These are phyloP conservation scores for Trachurus trachurus DNA, from an alignment of 2,797 vertebrate genomes.

Conservation along the genomic window DNA sequence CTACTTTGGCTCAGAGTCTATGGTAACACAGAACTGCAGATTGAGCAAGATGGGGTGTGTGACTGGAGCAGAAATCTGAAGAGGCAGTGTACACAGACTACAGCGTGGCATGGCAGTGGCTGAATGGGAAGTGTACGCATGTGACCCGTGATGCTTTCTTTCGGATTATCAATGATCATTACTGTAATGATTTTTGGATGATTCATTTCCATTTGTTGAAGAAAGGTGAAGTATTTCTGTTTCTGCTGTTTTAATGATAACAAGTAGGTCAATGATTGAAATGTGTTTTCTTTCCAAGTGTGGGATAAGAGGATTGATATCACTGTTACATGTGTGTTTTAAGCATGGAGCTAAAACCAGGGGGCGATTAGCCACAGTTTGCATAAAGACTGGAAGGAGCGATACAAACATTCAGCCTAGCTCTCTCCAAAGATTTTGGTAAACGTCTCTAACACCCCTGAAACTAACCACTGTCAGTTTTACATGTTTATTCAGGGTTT, in stretches of 20 bases:
- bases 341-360: background rate
- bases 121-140: constrained; percentile 31
- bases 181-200: background rate
- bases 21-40: constrained; percentile 65
- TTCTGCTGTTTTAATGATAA: background rate
- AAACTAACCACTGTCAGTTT: background rate
- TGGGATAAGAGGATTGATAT: background rate
- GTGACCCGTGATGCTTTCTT: constrained; percentile 5
- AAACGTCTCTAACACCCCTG: background rate
- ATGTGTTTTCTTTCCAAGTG: background rate
- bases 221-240: background rate
- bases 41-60: constrained; percentile 28
- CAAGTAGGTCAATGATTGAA: background rate
- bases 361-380: background rate
- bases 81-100: constrained; percentile 39
- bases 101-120: constrained; percentile 24
- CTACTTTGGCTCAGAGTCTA: constrained; percentile 49
- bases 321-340: background rate
- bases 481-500: constrained; percentile 1
- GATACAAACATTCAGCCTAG: background rate
- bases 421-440: background rate
- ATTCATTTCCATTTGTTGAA: background rate
- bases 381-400: constrained; percentile 5
- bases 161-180: background rate
- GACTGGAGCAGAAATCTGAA: constrained; percentile 43